Evolutionary conservation across 1,140 invertebrate species (phyloP), one percentile per base, ranked within the genome.

Genomic region (Ruditapes philippinarum): DNA sequence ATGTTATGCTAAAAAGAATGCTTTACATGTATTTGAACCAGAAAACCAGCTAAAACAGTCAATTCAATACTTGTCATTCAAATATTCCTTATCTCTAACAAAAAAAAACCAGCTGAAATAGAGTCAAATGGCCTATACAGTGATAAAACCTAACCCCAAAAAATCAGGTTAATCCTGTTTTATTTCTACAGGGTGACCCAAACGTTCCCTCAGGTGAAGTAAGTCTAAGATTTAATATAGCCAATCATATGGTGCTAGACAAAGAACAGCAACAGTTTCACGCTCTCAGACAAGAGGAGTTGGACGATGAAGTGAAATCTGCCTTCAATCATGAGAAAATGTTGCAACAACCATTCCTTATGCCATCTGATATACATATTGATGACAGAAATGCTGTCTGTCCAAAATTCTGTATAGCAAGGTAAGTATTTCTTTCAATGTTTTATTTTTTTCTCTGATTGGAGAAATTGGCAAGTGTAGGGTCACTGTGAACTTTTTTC

Each of bases 191-290:
- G 95, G 95, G 95, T 45, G 94, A 95, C 89, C 92, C 92, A 1
- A 95, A 95, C 90, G 92, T 95, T 7, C 95, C 95, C 17, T 92
- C 94, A 14, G 91, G 91, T 22, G 86, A 94, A 74, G 49, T 94
- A 12, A 95, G 94, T 68, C 87, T 95, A 14, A 31, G 90, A n/a
- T 91, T 90, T 28, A 92, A 95, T 84, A 73, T 95, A 12, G 62
- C 68, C 0, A 91, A 90, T 38, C 90, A 92, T 17, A 92, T 95
- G 89, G 36, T 93, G 5, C 74, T 95, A 17, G 91, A 88, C 19
- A 28, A 49, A 45, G 90, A 90, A 14, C 89, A 95, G 31, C 94
- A 95, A 74, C 54, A 80, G 19, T 70, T 60, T 0, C 79, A 94
- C 0, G 45, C 83, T 3, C 49, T 74, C 3, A 54, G 94, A 4